Evolutionary conservation across 2,113 vertebrate species (phyloP).

Genomic region (Hiodon tergisus): DNA sequence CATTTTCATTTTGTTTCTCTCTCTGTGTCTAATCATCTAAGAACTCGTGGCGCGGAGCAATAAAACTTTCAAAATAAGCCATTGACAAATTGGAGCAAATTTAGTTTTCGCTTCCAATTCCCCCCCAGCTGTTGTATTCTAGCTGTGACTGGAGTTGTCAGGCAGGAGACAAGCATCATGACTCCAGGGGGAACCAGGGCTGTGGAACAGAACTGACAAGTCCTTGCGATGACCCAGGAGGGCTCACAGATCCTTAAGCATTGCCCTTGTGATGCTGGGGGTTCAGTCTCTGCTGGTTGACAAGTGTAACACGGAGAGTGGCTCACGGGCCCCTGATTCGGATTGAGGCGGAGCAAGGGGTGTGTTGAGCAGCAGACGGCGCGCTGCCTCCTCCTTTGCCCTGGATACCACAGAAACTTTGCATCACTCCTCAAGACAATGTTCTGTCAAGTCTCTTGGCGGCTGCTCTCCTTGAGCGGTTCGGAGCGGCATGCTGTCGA

Average conservation of each 20-base stretch:
- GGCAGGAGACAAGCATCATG: no score
- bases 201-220: no score
- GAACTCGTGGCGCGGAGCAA: background rate
- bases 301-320: background rate
- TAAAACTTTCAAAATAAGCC: constrained; percentile 15
- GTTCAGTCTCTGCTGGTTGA: background rate
- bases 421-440: background rate
- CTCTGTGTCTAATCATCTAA: background rate
- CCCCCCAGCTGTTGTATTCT: background rate
- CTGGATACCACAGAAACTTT: background rate
- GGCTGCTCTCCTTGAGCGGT: background rate
- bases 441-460: background rate
- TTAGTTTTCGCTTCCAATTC: background rate
- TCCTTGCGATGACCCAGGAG: no score
- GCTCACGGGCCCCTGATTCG: background rate
- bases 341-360: no score
- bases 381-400: no score
- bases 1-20: background rate
- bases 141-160: background rate
- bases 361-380: no score
- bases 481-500: no score
- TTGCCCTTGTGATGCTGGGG: background rate
- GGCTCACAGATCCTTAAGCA: no score
- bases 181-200: no score
- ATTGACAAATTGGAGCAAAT: background rate